phyloP scores from a whole-genome alignment of 2,113 vertebrate species.

The Stigmatopora argus region DNA sequence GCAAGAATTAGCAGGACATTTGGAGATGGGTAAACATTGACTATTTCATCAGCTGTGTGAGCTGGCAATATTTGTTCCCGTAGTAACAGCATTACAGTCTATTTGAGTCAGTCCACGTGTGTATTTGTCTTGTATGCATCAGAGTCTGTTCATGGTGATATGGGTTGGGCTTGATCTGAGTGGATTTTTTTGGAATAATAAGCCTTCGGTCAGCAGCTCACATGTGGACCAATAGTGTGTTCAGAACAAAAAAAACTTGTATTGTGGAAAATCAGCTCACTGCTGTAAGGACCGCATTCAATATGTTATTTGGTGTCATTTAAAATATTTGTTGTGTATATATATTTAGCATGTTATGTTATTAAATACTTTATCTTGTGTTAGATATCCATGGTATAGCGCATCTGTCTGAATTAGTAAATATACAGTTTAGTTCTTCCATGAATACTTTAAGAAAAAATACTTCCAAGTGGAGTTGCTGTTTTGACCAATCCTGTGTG shows the following conservation, averaged over 20 bases:
- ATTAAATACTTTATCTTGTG: neutral
- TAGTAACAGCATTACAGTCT: conserved; percentile 52
- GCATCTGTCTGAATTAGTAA: neutral
- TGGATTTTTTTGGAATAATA: conserved; percentile 49
- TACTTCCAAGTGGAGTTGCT: neutral
- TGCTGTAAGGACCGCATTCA: neutral
- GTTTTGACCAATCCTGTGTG: too few relatives aligned
- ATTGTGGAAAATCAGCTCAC: conserved; percentile 18
- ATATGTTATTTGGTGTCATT: too few relatives aligned
- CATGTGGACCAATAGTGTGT: conserved; percentile 30
- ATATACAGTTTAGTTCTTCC: neutral
- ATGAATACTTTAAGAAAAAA: neutral
- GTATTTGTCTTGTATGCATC: conserved; percentile 14
- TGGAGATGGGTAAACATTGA: conserved; percentile 64
- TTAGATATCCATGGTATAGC: neutral
- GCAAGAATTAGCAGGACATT: conserved; percentile 59
- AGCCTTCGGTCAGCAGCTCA: conserved; percentile 13
- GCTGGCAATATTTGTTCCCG: conserved; percentile 57
- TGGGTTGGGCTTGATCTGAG: conserved; percentile 44
- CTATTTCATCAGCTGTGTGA: conserved; percentile 70
- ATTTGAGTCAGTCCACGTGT: conserved; percentile 42
- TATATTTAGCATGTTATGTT: neutral
- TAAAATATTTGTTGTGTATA: neutral
- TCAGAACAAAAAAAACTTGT: conserved; percentile 14
- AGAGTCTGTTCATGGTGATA: conserved; percentile 25